Evolutionary conservation across 2,888 invertebrate species (phyloP).

Genomic region (Nysson spinosus): DNA sequence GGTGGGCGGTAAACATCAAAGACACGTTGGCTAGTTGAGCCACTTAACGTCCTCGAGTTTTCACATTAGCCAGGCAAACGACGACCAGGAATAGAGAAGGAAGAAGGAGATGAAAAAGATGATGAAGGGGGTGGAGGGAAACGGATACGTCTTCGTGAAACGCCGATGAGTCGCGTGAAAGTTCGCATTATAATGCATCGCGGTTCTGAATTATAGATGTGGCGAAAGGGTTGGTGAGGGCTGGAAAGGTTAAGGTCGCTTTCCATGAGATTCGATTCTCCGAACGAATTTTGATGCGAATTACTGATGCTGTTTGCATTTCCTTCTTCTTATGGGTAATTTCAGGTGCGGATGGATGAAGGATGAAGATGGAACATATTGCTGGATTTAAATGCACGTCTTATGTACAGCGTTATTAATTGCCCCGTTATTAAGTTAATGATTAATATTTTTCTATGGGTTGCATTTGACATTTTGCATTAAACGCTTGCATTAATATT

Average conservation of each 20-base stretch:
- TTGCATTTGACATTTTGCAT: no score
- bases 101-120: neutral
- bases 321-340: no score
- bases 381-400: no score
- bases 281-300: no score
- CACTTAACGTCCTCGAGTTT: constrained; percentile 76
- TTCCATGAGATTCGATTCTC: constrained; percentile 19
- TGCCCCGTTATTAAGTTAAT: no score
- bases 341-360: no score
- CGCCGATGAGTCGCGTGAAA: constrained; percentile 26
- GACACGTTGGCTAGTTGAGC: constrained; percentile 75
- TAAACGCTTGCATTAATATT: no score
- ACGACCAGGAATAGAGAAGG: constrained; percentile 39
- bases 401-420: no score
- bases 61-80: constrained; percentile 77
- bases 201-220: constrained; percentile 9
- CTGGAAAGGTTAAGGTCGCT: constrained; percentile 23
- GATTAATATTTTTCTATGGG: no score
- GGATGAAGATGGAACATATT: no score
- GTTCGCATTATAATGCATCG: constrained; percentile 37
- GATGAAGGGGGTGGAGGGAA: neutral
- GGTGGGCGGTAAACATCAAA: constrained; percentile 70
- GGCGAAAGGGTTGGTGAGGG: constrained; percentile 20
- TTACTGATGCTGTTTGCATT: no score
- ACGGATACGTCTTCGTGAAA: constrained; percentile 8